phyloP scores from a whole-genome alignment of 2,113 vertebrate species.

The Podarcis cretensis region DNA sequence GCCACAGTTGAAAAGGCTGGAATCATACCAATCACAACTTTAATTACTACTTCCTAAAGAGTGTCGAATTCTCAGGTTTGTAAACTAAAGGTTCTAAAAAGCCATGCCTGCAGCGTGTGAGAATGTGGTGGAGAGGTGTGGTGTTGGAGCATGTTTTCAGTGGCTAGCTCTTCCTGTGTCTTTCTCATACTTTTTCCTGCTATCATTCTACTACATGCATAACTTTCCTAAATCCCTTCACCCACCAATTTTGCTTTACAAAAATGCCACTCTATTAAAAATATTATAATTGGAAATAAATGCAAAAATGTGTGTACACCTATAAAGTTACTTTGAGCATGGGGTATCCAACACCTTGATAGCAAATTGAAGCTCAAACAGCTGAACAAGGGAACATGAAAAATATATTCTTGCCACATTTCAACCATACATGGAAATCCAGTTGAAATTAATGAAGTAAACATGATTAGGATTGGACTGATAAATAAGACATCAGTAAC shows the following conservation, averaged over 20 bases:
- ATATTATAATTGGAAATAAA: neutral
- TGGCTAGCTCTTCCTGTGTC: neutral
- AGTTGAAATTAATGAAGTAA: neutral
- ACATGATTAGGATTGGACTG: neutral
- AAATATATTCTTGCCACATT: neutral
- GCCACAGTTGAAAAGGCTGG: neutral
- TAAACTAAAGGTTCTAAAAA: constrained; percentile 4
- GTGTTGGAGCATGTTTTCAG: neutral
- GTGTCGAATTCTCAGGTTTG: neutral
- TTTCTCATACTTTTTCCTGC: neutral
- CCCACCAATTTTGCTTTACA: neutral
- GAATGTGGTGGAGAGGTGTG: neutral
- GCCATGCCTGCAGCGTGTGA: too few relatives aligned
- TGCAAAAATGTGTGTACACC: neutral
- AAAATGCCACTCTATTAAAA: neutral
- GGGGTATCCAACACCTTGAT: neutral
- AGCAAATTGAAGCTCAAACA: neutral
- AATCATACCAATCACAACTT: neutral
- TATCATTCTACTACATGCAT: neutral
- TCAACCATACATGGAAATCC: neutral
- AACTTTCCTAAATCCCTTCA: neutral
- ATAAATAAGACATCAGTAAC: neutral
- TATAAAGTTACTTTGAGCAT: neutral
- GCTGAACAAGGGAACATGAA: neutral
- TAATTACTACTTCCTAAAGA: neutral